Percentiles rank a stretch among this genome's conserved stretches.
These are phyloP conservation scores for Acrobasis suavella DNA, from an alignment of 2,888 invertebrate species.

Conservation along the genomic window DNA sequence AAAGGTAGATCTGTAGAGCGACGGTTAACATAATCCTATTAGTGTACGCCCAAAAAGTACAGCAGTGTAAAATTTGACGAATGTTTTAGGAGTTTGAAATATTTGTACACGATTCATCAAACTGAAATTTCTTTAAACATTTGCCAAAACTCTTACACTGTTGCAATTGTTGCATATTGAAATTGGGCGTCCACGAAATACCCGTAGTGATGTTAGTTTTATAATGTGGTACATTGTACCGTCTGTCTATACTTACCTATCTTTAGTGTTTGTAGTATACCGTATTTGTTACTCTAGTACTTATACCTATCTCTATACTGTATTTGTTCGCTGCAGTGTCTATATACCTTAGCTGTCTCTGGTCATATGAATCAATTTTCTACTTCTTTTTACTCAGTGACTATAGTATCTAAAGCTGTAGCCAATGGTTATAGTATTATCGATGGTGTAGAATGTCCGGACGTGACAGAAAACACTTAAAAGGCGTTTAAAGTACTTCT, in stretches of 20 bases:
- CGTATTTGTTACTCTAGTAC: slow-evolving; percentile 53
- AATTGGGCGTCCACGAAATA: slow-evolving; percentile 17
- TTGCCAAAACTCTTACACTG: slow-evolving; percentile 8
- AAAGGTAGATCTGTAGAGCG: slow-evolving; percentile 10
- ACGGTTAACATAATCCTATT: slow-evolving; percentile 11
- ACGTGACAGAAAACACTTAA: too few species aligned
- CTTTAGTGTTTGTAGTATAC: slow-evolving; percentile 65
- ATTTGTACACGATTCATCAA: too few species aligned
- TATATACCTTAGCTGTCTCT: background rate
- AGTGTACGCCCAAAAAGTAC: slow-evolving; percentile 2
- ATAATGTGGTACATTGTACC: slow-evolving; percentile 14
- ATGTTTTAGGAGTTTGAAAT: background rate
- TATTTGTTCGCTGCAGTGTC: slow-evolving; percentile 35
- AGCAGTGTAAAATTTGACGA: background rate
- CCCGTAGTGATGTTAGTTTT: slow-evolving; percentile 18
- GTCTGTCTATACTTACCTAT: slow-evolving; percentile 22
- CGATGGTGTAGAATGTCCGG: too few species aligned
- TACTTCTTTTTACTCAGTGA: background rate
- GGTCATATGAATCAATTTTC: background rate
- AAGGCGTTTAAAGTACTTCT: too few species aligned
- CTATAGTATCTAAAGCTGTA: too few species aligned
- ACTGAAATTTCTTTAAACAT: background rate
- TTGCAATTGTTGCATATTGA: background rate
- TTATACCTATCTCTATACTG: slow-evolving; percentile 34
- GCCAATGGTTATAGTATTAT: too few species aligned